Conservation (phyloP, 2,888 invertebrate species). For the Stramonita haemastoma region DNA sequence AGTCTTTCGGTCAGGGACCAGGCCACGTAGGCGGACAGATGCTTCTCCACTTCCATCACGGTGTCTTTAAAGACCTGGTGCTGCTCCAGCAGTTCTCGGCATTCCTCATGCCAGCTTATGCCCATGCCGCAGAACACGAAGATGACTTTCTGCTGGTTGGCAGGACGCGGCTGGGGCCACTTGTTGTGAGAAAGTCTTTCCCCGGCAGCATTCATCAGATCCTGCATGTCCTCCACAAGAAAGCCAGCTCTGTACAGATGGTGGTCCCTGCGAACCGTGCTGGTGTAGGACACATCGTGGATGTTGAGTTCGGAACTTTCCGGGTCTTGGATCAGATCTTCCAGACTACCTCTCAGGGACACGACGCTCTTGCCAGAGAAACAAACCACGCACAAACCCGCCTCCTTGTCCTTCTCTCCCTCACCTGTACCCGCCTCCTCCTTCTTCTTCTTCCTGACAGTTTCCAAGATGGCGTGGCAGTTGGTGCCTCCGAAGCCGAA, state of each 20-base stretch:
- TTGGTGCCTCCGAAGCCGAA: conserved; percentile 66
- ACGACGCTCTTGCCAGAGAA: conserved; percentile 44
- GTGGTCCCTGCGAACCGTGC: conserved; percentile 55
- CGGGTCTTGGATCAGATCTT: conserved; percentile 10
- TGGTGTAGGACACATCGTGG: conserved; percentile 49
- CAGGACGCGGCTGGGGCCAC: background rate
- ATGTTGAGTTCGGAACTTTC: conserved; percentile 2
- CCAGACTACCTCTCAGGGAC: conserved; percentile 34
- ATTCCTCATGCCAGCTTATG: conserved; percentile 60
- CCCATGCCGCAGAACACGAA: conserved; percentile 63
- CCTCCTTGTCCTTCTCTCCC: background rate
- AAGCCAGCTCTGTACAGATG: conserved; percentile 47
- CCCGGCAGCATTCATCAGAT: conserved; percentile 32
- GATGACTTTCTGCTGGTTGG: conserved; percentile 44
- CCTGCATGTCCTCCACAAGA: conserved; percentile 35
- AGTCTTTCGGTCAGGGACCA: conserved; percentile 50
- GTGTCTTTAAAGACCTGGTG: conserved; percentile 47
- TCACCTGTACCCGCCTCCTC: too few relatives aligned
- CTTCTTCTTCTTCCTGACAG: background rate
- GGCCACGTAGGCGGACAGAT: conserved; percentile 36
- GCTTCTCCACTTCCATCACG: conserved; percentile 48
- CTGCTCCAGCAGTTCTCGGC: conserved; percentile 49
- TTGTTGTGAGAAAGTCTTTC: background rate
- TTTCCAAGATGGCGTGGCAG: conserved; percentile 53
- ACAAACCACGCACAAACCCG: conserved; percentile 41